Evolutionary conservation across 2,888 invertebrate genomes (phyloP), one percentile per base, ranked within the genome.

Genomic region (Altica lythri): DNA sequence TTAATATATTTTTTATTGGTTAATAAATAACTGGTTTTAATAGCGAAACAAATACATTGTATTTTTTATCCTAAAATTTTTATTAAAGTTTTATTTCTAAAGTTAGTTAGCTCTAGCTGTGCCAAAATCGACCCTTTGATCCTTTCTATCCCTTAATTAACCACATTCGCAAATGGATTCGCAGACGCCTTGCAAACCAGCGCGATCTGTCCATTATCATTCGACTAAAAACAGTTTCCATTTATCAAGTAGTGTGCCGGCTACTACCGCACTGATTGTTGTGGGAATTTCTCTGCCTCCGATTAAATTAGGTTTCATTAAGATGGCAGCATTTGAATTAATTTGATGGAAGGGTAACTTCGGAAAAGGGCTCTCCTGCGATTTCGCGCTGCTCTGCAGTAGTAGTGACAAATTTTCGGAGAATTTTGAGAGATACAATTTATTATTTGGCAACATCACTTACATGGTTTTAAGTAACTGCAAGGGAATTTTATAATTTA

Each of bases 121-220:
- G n/a, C n/a, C n/a, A n/a, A n/a, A n/a, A n/a, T n/a, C n/a, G 51
- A 32, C 27, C 17, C 18, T 49, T 49, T 42, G 35, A 49, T 52
- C 54, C 51, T 62, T 63, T 59, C 55, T 58, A 58, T 59, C 66
- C 66, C 61, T 65, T 68, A 68, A 68, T 68, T 68, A 66, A 65
- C 67, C 64, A 57, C 66, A 59, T 58, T 65, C 60, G 64, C 65
- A 66, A 68, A 66, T 68, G 65, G 65, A 67, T 63, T 57, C 57
- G 50, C 55, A 60, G 55, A 52, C 60, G 57, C 55, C 52, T 53
- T 48, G 49, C 56, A 59, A 59, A 43, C 55, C 48, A 53, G 19
- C 58, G 50, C 57, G 57, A 55, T 61, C 65, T 65, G 63, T 63
- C 62, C 62, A 60, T 63, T 62, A 59, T 59, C 59, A 49, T 59